A percentile compares a stretch with the other conserved stretches of the same genome.
These are phyloP conservation scores for Plebejus argus DNA, from an alignment of 2,888 invertebrate species.

Conservation along the genomic window DNA sequence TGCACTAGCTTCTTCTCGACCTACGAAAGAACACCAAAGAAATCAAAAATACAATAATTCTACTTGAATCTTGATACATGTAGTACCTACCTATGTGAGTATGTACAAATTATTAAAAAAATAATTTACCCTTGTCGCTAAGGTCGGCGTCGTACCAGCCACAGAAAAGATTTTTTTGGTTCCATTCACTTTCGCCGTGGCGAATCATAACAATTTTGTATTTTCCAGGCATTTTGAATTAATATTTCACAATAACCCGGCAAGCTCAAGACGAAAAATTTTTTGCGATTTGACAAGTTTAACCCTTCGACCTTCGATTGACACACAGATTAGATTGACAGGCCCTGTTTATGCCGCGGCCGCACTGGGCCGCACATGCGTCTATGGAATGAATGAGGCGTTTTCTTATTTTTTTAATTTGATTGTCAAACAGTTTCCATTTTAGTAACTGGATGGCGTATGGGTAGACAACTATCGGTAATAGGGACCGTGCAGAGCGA, in stretches of 20 bases:
- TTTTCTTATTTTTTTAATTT: no score
- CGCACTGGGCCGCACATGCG: no score
- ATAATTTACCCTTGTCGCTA: slow-evolving; percentile 82
- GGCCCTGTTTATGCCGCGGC: no score
- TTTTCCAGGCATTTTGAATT: slow-evolving; percentile 66
- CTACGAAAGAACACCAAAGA: slow-evolving; percentile 54
- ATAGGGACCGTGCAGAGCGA: no score
- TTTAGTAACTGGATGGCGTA: no score
- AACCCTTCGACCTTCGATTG: slow-evolving; percentile 59
- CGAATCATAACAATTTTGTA: slow-evolving; percentile 87
- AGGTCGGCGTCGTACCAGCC: slow-evolving; percentile 88
- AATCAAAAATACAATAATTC: neutral
- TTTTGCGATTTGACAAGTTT: slow-evolving; percentile 53
- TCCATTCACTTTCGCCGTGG: slow-evolving; percentile 89
- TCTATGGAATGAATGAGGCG: no score
- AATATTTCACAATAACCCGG: slow-evolving; percentile 43
- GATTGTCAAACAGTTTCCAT: no score
- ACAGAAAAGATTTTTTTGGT: slow-evolving; percentile 86
- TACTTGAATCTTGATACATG: no score
- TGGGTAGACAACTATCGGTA: no score
- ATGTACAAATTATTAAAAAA: no score
- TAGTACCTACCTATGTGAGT: no score
- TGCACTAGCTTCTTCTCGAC: slow-evolving; percentile 83
- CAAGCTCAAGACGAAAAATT: slow-evolving; percentile 35
- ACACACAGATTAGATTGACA: no score